phyloP scores from a whole-genome alignment of 2,888 invertebrate species.

The Luperina testacea region DNA sequence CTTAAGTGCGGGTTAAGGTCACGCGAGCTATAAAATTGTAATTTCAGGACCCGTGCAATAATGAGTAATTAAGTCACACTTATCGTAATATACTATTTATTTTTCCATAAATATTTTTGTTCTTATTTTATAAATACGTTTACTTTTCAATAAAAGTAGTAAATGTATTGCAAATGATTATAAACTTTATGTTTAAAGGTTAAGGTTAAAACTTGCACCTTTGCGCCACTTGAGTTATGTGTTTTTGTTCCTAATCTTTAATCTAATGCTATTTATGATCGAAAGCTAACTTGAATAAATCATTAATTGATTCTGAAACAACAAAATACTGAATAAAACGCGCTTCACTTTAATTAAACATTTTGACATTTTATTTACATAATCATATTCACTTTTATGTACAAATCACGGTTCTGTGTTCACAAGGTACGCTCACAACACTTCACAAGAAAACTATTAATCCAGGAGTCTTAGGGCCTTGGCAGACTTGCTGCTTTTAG shows the following conservation, averaged over 20 bases:
- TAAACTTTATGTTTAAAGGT: too few species aligned
- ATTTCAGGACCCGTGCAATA: too few species aligned
- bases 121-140: too few species aligned
- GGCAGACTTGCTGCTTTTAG: background rate
- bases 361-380: constrained; percentile 58
- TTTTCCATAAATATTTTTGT: too few species aligned
- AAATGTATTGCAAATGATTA: too few species aligned
- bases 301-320: background rate
- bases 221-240: too few species aligned
- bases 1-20: too few species aligned
- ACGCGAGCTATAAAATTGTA: too few species aligned
- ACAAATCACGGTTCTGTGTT: constrained; percentile 37
- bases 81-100: too few species aligned
- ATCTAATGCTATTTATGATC: background rate
- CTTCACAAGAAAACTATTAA: constrained; percentile 34
- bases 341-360: constrained; percentile 26
- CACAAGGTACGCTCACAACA: constrained; percentile 34
- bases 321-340: constrained; percentile 46
- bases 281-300: background rate
- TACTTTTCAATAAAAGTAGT: too few species aligned
- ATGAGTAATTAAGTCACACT: too few species aligned
- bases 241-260: background rate
- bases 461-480: constrained; percentile 9
- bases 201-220: too few species aligned
- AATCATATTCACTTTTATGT: constrained; percentile 50